Percentiles rank a stretch among this genome's conserved stretches.
Evolutionary conservation across 2,888 invertebrate genomes (phyloP).

Genomic region (Chaetogeoica ovagalla): DNA sequence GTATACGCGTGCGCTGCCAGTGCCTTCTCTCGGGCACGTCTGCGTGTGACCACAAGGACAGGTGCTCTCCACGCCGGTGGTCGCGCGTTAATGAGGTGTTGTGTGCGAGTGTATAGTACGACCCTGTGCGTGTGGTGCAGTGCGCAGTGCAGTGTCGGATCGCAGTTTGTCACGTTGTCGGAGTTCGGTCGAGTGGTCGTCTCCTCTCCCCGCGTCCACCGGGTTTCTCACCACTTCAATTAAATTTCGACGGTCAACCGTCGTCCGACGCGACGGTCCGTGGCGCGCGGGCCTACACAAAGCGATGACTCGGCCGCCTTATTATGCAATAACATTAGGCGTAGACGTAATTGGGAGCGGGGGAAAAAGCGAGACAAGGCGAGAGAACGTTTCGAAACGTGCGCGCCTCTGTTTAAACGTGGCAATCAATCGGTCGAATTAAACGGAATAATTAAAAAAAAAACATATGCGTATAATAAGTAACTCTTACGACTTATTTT

Average conservation of each 20-base stretch:
- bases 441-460: no score
- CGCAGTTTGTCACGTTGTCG: conserved; percentile 21
- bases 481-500: no score
- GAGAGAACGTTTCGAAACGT: no score
- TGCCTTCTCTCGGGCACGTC: conserved; percentile 12
- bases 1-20: background rate
- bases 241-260: background rate
- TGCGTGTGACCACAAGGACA: conserved; percentile 17
- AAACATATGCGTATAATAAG: no score
- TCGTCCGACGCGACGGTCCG: background rate
- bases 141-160: background rate
- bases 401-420: no score
- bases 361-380: no score
- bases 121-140: no score
- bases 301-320: background rate
- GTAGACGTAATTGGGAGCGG: no score
- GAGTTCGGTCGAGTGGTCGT: background rate
- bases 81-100: conserved; percentile 36
- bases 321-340: background rate
- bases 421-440: no score
- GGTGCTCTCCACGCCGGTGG: conserved; percentile 11
- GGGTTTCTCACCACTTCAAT: background rate
- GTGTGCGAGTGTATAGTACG: no score
- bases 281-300: no score
- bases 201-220: background rate